Evolutionary conservation across 2,888 invertebrate genomes (phyloP).

Genomic region (Tetropium fuscum): DNA sequence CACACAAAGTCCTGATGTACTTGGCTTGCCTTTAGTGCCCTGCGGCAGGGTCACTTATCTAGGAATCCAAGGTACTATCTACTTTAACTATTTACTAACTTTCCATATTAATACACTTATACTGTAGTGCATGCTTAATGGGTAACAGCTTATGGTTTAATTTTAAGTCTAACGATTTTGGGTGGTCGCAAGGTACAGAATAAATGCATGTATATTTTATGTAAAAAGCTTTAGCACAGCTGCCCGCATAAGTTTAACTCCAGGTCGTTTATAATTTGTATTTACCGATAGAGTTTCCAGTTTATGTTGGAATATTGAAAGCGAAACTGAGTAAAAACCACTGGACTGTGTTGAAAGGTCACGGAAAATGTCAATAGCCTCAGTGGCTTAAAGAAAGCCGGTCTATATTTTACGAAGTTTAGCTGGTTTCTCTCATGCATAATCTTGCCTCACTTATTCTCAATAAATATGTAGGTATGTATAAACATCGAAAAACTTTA

Average conservation of each 20-base stretch:
- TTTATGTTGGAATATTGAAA: background rate
- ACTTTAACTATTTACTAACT: slow-evolving; percentile 35
- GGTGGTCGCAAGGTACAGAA: slow-evolving; percentile 31
- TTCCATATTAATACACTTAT: slow-evolving; percentile 32
- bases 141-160: slow-evolving; percentile 23
- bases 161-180: slow-evolving; percentile 33
- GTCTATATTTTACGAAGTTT: too few relatives aligned
- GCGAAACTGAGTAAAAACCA: background rate
- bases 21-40: slow-evolving; percentile 66
- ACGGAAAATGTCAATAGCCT: slow-evolving; percentile 11
- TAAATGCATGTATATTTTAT: slow-evolving; percentile 23
- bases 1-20: slow-evolving; percentile 67
- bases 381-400: too few relatives aligned
- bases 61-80: slow-evolving; percentile 61
- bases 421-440: too few relatives aligned
- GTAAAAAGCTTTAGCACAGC: background rate
- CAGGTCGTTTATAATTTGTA: slow-evolving; percentile 13
- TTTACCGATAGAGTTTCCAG: background rate
- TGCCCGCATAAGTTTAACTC: background rate
- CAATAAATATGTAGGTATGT: too few relatives aligned
- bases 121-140: slow-evolving; percentile 40
- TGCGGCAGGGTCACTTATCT: slow-evolving; percentile 66
- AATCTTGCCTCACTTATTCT: too few relatives aligned
- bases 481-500: too few relatives aligned
- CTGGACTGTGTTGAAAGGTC: background rate